A percentile compares a stretch with the other conserved stretches of the same genome.
Conservation (phyloP, 2,113 vertebrate species). For the Cyphomyrus discorhynchus region DNA sequence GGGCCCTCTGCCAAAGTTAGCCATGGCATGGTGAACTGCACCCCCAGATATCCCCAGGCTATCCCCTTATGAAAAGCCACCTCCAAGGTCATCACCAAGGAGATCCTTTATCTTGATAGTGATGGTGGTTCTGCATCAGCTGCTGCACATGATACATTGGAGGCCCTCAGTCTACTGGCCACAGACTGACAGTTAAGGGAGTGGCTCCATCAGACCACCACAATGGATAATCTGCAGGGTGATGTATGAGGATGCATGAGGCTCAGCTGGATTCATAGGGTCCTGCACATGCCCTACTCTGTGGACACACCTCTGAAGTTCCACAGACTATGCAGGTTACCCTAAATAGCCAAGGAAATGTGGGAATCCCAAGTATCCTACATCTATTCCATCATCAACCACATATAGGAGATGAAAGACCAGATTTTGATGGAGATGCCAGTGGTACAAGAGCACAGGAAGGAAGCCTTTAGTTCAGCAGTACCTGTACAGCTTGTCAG, state of each 20-base stretch:
- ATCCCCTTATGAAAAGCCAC: neutral
- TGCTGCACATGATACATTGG: neutral
- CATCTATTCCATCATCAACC: neutral
- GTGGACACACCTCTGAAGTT: neutral
- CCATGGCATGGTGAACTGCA: neutral
- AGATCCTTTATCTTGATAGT: neutral
- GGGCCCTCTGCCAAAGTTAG: neutral
- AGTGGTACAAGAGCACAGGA: neutral
- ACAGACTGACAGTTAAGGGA: neutral
- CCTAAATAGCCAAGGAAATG: neutral
- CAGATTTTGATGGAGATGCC: neutral
- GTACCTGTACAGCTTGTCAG: neutral
- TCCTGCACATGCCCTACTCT: neutral
- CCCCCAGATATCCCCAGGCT: neutral
- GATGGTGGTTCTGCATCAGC: neutral
- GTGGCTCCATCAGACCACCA: neutral
- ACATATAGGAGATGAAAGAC: neutral
- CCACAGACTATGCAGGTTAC: neutral
- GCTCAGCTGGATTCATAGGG: neutral
- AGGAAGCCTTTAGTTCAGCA: neutral
- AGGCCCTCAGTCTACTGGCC: neutral
- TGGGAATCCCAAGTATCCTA: neutral
- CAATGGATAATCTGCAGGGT: neutral
- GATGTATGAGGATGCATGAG: no score
- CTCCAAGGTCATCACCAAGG: neutral